Percentiles rank a stretch among this genome's conserved stretches.
Evolutionary conservation across 2,797 vertebrate species (phyloP).

Genomic region (Cyclopterus lumpus): DNA sequence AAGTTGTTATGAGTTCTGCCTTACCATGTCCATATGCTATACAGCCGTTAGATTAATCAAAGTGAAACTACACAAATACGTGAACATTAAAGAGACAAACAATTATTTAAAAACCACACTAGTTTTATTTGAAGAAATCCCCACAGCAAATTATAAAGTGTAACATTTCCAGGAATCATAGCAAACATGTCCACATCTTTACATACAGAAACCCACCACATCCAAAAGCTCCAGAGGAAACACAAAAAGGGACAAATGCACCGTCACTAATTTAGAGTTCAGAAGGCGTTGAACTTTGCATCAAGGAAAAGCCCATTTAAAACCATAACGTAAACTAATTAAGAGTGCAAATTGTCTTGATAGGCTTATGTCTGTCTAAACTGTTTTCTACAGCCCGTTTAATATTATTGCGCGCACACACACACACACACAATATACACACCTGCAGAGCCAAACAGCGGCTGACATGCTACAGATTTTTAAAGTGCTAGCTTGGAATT

Average conservation of each 20-base stretch:
- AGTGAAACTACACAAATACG: neutral
- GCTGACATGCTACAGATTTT: conserved; percentile 78
- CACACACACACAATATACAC: conserved; percentile 55
- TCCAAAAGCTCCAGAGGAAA: conserved; percentile 57
- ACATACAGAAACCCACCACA: conserved; percentile 39
- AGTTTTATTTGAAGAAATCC: conserved; percentile 82
- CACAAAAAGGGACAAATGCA: conserved; percentile 39
- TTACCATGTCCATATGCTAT: too few relatives aligned
- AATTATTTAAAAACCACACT: conserved; percentile 66
- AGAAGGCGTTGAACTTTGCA: conserved; percentile 35
- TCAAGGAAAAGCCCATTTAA: conserved; percentile 41
- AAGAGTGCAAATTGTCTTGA: conserved; percentile 67
- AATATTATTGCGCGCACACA: conserved; percentile 85
- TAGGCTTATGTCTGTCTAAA: conserved; percentile 16
- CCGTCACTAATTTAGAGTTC: conserved; percentile 36
- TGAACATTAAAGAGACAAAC: conserved; percentile 4
- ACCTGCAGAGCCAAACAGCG: conserved; percentile 76
- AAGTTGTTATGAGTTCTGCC: neutral
- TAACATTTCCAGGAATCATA: conserved; percentile 56
- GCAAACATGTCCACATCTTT: conserved; percentile 65
- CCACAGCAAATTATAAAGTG: conserved; percentile 72
- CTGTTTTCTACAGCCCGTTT: conserved; percentile 55
- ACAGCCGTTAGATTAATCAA: neutral
- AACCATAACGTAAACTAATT: conserved; percentile 42
- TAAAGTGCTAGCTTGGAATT: conserved; percentile 89